A percentile compares a stretch with the other conserved stretches of the same genome.
These are phyloP conservation scores for Wiebesia pumilae DNA, from an alignment of 1,140 invertebrate genomes.

Conservation along the genomic window DNA sequence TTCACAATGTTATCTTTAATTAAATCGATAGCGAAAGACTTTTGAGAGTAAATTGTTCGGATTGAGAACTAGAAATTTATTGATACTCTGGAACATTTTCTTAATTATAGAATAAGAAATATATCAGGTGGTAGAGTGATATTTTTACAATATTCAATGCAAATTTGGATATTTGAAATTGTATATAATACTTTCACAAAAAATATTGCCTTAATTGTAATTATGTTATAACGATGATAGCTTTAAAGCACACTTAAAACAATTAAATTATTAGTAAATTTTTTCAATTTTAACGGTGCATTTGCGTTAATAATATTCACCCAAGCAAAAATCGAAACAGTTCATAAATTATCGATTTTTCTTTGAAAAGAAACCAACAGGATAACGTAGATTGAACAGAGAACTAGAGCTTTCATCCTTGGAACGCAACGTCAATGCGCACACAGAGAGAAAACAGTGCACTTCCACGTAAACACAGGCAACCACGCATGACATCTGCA, in stretches of 20 bases:
- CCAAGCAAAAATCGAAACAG: neutral
- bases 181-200: too few species aligned
- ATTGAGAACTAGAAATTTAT: neutral
- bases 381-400: neutral
- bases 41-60: neutral
- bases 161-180: too few species aligned
- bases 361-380: neutral
- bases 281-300: too few species aligned
- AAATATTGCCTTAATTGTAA: too few species aligned
- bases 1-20: neutral
- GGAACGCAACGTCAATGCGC: neutral
- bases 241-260: too few species aligned
- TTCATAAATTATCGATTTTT: neutral
- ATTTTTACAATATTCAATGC: too few species aligned
- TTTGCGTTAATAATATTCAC: neutral
- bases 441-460: neutral
- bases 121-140: too few species aligned
- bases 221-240: too few species aligned
- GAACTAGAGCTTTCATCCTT: neutral
- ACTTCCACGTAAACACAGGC: neutral
- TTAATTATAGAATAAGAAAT: too few species aligned
- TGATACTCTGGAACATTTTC: neutral
- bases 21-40: neutral
- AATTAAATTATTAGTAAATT: too few species aligned
- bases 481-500: neutral